A percentile compares a stretch with the other conserved stretches of the same genome.
phyloP scores from a whole-genome alignment of 2,797 vertebrate genomes.

The Parotocinclus haroldoi region DNA sequence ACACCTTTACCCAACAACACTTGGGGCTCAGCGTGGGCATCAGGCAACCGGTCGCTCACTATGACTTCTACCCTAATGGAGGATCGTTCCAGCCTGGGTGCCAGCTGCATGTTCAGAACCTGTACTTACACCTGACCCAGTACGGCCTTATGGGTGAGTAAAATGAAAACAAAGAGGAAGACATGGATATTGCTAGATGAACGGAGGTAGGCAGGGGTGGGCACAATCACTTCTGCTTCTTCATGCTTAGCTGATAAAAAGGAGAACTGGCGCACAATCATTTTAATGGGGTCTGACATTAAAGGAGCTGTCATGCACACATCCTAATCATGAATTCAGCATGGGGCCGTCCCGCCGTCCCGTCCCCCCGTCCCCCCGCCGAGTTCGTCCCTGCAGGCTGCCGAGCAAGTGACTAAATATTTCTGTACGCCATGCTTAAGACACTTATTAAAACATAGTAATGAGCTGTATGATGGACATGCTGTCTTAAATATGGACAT shows the following conservation, averaged over 20 bases:
- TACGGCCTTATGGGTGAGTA: slow-evolving; percentile 80
- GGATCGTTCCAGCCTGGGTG: slow-evolving; percentile 92
- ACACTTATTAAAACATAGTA: not conserved
- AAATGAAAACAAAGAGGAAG: not conserved
- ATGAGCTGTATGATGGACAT: not conserved
- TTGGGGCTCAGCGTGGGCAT: slow-evolving; percentile 95
- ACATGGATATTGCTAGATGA: not conserved
- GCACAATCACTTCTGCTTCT: slow-evolving; percentile 41
- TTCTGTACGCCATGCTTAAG: slow-evolving; percentile 13
- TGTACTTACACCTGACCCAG: slow-evolving; percentile 81
- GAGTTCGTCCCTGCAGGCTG: slow-evolving; percentile 59
- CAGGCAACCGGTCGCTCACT: slow-evolving; percentile 87
- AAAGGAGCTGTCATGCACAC: slow-evolving; percentile 63
- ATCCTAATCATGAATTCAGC: slow-evolving; percentile 62
- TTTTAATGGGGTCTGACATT: slow-evolving; percentile 59
- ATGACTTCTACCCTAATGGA: slow-evolving; percentile 94
- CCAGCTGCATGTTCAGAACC: slow-evolving; percentile 79
- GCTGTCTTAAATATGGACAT: not conserved
- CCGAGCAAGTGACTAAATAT: slow-evolving; percentile 11
- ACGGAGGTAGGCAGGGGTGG: not conserved
- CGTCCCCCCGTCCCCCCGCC: slow-evolving; percentile 46
- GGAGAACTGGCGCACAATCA: slow-evolving; percentile 18
- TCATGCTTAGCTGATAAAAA: slow-evolving; percentile 41
- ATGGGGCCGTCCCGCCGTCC: slow-evolving; percentile 41
- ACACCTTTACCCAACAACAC: slow-evolving; percentile 88